These are phyloP conservation scores for Echinops telfairi DNA, from an alignment of 2,113 vertebrate genomes.

Conservation along the genomic window DNA sequence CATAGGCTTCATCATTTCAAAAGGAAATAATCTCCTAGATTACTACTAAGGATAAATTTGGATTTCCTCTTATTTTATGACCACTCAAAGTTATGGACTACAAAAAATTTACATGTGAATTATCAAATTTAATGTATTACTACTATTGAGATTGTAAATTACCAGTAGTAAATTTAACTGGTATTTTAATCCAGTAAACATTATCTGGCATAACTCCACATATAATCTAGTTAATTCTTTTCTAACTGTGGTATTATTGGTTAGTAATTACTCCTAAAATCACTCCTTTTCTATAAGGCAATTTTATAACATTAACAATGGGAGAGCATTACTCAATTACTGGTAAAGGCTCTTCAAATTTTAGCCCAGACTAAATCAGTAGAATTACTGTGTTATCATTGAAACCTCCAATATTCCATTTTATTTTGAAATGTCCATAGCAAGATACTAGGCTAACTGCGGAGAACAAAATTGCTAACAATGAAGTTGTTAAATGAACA, in stretches of 20 bases:
- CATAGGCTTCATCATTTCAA: background rate
- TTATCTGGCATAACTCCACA: conserved; percentile 15
- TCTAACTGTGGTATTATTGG: conserved; percentile 48
- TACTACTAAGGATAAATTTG: conserved; percentile 11
- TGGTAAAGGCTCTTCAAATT: conserved; percentile 32
- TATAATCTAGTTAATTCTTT: conserved; percentile 47
- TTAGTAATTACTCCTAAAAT: conserved; percentile 63
- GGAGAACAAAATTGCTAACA: conserved; percentile 77
- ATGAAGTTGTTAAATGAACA: conserved; percentile 64
- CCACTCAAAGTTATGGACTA: conserved; percentile 16
- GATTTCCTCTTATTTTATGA: conserved; percentile 29
- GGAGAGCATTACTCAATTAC: conserved; percentile 5
- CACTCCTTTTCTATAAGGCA: conserved; percentile 51
- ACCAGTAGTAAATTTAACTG: conserved; percentile 38
- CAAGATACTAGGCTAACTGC: conserved; percentile 74
- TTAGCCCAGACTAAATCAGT: conserved; percentile 65
- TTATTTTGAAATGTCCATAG: conserved; percentile 74
- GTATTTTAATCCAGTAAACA: conserved; percentile 31
- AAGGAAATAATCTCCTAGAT: background rate
- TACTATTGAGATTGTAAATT: conserved; percentile 28
- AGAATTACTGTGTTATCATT: conserved; percentile 59
- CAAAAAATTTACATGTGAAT: conserved; percentile 51
- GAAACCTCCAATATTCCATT: conserved; percentile 60
- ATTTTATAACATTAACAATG: conserved; percentile 49
- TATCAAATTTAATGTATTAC: background rate